Evolutionary conservation across 1,140 invertebrate species (phyloP), one percentile per base, ranked within the genome.

Genomic region (Drosophila leontia): DNA sequence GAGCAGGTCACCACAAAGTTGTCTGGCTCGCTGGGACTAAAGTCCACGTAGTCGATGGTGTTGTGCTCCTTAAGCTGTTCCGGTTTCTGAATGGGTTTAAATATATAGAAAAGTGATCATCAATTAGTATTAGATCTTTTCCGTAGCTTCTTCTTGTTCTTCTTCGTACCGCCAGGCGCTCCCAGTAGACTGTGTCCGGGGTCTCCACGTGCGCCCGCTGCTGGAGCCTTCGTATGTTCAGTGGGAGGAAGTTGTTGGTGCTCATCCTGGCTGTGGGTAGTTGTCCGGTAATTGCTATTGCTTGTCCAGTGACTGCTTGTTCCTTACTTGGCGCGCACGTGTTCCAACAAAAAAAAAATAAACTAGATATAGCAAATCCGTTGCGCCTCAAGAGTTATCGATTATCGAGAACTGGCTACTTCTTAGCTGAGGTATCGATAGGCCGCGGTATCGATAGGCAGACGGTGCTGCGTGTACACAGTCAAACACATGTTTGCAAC

Each of bases 11-110:
- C 96, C 13, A 97, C 97, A 94, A 98, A 97, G 92, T 97, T 96
- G 94, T 98, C 95, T 1, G 97, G 97, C 83, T 98, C 95, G 15
- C 96, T 94, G 8, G 97, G 96, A 81, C 97, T 97, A 91, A 99
- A 98, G 92, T 98, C 96, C 57, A 99, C 95, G 84, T 97, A 96
- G 92, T 98, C 97, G 37, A 99, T 97, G 0, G 96, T 95, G 41
- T 97, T 97, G 94, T 97, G 97, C 93, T 99, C 98, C 93, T 99
- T 99, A 0, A 98, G 94, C 47, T 98, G 94, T 7, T 97, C 96
- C 53, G 97, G 97, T 80, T 95, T 94, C 97, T 98, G 92, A 13
- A 35, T 15, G 15, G 78, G 34, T 95, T 15, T 12, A 4, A 32
- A 59, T 3, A 29, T 29, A 29, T 29, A 29, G 4, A 60, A 39